A percentile compares a stretch with the other conserved stretches of the same genome.
Conservation (phyloP, 2,888 invertebrate species). For the Drosophila tanythrix region DNA sequence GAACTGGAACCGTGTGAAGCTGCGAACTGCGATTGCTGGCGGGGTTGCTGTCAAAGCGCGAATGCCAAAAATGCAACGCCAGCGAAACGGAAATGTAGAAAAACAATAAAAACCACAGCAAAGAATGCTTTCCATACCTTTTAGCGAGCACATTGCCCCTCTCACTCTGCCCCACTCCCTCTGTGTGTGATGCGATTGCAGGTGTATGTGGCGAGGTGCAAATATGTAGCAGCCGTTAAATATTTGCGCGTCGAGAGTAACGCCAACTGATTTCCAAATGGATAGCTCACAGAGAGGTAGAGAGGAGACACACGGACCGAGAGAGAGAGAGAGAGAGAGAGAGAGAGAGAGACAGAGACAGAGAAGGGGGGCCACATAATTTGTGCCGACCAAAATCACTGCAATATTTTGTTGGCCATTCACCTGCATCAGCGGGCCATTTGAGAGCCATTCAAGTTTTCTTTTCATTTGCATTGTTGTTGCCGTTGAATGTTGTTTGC, state of each 20-base stretch:
- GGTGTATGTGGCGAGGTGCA: constrained; percentile 63
- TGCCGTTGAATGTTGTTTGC: constrained; percentile 24
- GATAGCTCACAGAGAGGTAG: constrained; percentile 3
- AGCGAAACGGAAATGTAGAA: constrained; percentile 69
- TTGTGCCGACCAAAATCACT: constrained; percentile 72
- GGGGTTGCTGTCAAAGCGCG: constrained; percentile 62
- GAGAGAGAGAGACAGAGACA: neutral
- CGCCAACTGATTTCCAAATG: constrained; percentile 68
- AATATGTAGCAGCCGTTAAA: constrained; percentile 77
- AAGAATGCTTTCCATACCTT: constrained; percentile 79
- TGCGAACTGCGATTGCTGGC: constrained; percentile 16
- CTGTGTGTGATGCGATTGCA: constrained; percentile 17
- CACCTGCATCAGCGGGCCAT: constrained; percentile 49
- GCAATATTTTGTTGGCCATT: constrained; percentile 72
- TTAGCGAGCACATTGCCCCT: constrained; percentile 24
- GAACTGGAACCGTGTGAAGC: constrained; percentile 8
- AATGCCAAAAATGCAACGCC: constrained; percentile 76
- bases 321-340: neutral
- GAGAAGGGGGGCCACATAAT: constrained; percentile 52
- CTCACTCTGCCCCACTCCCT: neutral
- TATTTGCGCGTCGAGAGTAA: constrained; percentile 70
- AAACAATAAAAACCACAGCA: constrained; percentile 75
- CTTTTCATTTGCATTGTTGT: constrained; percentile 32
- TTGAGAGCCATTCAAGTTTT: constrained; percentile 26
- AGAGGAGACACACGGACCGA: neutral